Evolutionary conservation across 2,113 vertebrate genomes (phyloP).

Genomic region (Micronisus gabar): DNA sequence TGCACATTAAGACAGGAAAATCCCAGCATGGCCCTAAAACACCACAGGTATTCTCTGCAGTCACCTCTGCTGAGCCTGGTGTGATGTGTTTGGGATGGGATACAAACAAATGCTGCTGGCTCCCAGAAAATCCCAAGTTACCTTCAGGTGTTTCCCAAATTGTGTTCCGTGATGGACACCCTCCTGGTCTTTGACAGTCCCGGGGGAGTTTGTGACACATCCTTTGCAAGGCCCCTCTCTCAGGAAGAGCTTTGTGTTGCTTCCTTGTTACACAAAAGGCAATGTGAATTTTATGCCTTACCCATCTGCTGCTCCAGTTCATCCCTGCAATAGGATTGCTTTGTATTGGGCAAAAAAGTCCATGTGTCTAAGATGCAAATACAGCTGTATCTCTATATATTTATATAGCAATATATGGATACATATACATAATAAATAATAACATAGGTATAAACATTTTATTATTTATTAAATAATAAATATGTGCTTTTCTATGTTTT

Average conservation of each 20-base stretch:
- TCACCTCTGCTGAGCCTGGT: background rate
- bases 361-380: background rate
- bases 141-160: background rate
- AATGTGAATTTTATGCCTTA: rapidly evolving
- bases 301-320: background rate
- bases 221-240: background rate
- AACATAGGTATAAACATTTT: background rate
- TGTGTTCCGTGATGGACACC: rapidly evolving
- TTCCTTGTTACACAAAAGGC: background rate
- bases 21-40: background rate
- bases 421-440: background rate
- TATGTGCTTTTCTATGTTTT: background rate
- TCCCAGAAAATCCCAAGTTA: background rate
- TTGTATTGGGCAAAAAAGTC: background rate
- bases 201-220: background rate
- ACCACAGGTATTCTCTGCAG: background rate
- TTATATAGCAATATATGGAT: background rate
- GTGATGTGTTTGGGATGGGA: background rate
- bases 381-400: background rate
- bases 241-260: background rate
- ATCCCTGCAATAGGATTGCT: background rate
- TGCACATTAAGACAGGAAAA: background rate
- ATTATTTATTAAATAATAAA: background rate
- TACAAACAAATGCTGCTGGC: background rate
- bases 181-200: background rate